Evolutionary conservation across 2,888 invertebrate genomes (phyloP), one percentile per base, ranked within the genome.

Genomic region (Thelaira solivaga): DNA sequence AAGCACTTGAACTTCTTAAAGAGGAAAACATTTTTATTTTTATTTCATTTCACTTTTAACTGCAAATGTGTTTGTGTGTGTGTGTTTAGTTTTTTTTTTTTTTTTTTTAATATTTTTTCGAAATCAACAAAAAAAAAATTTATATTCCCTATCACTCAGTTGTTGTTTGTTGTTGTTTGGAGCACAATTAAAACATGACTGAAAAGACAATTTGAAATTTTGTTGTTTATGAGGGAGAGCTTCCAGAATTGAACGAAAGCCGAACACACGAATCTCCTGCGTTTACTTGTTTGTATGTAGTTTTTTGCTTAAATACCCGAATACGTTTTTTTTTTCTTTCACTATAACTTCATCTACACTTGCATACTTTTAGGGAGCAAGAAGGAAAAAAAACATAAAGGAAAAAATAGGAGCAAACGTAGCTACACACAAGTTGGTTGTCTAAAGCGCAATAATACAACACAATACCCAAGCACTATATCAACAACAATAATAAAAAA

Each of bases 101-200:
- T n/a, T n/a, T n/a, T 41, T 62, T 55, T 24, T 34, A 26, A 8
- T 8, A 41, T 31, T 29, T 47, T 18, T 24, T 39, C 41, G 31
- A 36, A 53, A 47, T 26, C n/a, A n/a, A n/a, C n/a, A n/a, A n/a
- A n/a, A n/a, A n/a, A n/a, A n/a, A 31, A 51, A 45, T 61, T 65
- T 26, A n/a, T 31, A 22, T 45, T 45, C 8, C 0, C 31, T 29
- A 34, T 65, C n/a, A n/a, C 20, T 51, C 57, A 51, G 34, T 13
- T 69, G 18, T 39, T 43, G 36, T 11, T 64, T 69, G 74, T 61
- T 74, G 69, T 74, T 74, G 51, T 65, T 57, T 74, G 65, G 59
- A 65, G 78, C 78, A 61, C 73, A 69, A 78, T 74, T 74, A 55
- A 61, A 78, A 53, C 69, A 53, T 74, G 57, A 78, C 78, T 78